These are phyloP conservation scores for Cuniculus paca DNA, from an alignment of 2,797 vertebrate species.

Conservation along the genomic window DNA sequence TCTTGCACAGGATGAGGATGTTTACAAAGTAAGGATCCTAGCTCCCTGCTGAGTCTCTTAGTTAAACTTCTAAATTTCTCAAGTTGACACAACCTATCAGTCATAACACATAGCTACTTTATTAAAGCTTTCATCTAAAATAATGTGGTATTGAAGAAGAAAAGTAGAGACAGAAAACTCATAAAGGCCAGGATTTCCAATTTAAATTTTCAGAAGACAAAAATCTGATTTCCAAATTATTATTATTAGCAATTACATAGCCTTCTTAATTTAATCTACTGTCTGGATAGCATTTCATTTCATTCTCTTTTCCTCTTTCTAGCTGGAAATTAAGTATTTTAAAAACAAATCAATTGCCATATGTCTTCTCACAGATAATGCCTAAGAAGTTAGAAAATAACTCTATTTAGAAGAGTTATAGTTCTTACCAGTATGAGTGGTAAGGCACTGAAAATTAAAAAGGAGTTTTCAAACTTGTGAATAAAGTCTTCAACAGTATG, in stretches of 20 bases:
- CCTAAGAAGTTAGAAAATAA: neutral
- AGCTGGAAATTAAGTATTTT: neutral
- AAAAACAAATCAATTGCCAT: slow-evolving; percentile 13
- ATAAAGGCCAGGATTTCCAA: slow-evolving; percentile 27
- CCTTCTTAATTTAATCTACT: slow-evolving; percentile 27
- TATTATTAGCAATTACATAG: slow-evolving; percentile 24
- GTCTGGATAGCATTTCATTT: slow-evolving; percentile 7
- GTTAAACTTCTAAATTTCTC: too few species aligned
- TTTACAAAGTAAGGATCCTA: too few species aligned
- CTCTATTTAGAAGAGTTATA: neutral
- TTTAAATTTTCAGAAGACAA: slow-evolving; percentile 25
- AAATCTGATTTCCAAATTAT: slow-evolving; percentile 36
- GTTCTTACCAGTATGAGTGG: neutral
- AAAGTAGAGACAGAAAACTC: neutral
- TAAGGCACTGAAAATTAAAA: slow-evolving; percentile 1
- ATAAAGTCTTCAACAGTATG: neutral
- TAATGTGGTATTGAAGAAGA: slow-evolving; percentile 7
- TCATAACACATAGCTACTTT: too few species aligned
- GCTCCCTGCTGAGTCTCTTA: too few species aligned
- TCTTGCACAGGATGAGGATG: too few species aligned
- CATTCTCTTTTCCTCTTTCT: slow-evolving; percentile 31
- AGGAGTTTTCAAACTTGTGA: neutral
- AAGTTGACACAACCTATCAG: too few species aligned
- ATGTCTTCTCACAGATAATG: neutral
- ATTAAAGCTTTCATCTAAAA: slow-evolving; percentile 41